Evolutionary conservation across 1,140 invertebrate species (phyloP).

Genomic region (Ridgeia piscesae): DNA sequence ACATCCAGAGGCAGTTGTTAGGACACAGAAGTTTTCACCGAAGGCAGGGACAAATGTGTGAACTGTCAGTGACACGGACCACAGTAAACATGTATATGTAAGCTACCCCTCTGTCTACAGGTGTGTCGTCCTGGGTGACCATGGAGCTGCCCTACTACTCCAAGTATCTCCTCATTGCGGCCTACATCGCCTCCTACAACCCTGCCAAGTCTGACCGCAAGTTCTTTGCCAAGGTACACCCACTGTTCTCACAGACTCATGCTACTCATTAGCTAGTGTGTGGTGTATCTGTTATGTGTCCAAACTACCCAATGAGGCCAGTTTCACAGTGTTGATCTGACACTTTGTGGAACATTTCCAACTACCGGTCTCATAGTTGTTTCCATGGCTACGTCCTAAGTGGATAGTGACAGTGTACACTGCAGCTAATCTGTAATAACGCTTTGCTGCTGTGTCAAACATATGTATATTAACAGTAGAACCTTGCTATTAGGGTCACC

Average conservation of each 20-base stretch:
- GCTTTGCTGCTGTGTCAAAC: too few relatives aligned
- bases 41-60: neutral
- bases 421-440: neutral
- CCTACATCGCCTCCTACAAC: constrained; percentile 89
- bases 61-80: neutral
- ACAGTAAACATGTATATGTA: neutral
- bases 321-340: neutral
- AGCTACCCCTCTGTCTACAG: neutral
- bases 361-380: neutral
- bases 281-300: neutral
- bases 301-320: neutral
- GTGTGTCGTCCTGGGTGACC: constrained; percentile 25
- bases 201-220: constrained; percentile 80
- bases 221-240: constrained; percentile 52
- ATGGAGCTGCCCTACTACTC: constrained; percentile 86
- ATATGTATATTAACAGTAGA: neutral
- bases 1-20: too few relatives aligned
- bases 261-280: neutral
- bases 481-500: neutral
- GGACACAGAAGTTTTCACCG: too few relatives aligned
- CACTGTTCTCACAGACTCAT: neutral
- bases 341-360: neutral
- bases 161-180: constrained; percentile 84
- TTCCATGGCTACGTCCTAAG: neutral
- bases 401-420: neutral